phyloP scores from a whole-genome alignment of 2,797 vertebrate species.

The Morelia viridis region DNA sequence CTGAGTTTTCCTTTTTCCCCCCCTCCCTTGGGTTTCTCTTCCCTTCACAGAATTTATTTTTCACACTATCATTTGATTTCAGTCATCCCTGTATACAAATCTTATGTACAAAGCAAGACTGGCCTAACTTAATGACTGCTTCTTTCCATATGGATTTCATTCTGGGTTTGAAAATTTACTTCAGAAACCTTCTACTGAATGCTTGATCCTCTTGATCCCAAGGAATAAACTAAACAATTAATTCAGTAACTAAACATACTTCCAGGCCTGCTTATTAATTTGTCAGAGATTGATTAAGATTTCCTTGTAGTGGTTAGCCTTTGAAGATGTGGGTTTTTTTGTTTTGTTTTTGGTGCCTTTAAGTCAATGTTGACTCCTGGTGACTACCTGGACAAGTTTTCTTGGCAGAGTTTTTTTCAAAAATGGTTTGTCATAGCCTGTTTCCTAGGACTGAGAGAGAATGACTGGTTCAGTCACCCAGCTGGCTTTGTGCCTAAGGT shows the following conservation, averaged over 20 bases:
- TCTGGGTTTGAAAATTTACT: background rate
- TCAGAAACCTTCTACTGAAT: background rate
- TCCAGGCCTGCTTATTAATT: background rate
- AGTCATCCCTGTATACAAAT: conserved; percentile 8
- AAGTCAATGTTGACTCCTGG: background rate
- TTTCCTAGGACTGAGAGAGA: background rate
- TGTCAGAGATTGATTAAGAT: background rate
- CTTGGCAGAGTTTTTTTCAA: background rate
- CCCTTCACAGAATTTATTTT: conserved; percentile 4
- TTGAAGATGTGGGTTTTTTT: background rate
- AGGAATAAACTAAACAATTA: background rate
- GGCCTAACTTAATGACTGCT: background rate
- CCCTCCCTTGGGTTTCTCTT: background rate
- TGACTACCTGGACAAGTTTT: background rate
- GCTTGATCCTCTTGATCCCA: background rate
- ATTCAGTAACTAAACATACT: background rate
- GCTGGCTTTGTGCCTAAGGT: background rate
- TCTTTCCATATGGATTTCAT: background rate
- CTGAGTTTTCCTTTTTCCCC: background rate
- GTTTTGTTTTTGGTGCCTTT: background rate
- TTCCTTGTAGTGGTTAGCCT: background rate
- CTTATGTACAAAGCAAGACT: background rate
- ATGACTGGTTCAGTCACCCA: background rate
- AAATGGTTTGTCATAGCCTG: background rate
- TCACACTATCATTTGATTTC: conserved; percentile 30